Percentiles rank a stretch among this genome's conserved stretches.
Conservation (phyloP, 2,113 vertebrate genomes). For the Mungos mungo region DNA sequence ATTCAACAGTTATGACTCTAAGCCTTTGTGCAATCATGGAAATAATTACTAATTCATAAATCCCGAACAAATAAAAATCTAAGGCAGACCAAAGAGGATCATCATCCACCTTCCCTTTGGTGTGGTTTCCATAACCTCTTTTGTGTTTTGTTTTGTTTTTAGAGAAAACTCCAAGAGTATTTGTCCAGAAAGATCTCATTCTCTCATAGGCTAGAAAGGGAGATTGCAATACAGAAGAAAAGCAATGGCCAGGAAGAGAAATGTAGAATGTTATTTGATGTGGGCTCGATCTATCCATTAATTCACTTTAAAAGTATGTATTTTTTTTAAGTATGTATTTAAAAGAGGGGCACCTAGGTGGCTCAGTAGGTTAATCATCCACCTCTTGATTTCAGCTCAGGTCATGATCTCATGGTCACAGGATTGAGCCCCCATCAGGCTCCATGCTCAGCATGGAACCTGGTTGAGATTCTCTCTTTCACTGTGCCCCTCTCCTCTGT, state of each 20-base stretch:
- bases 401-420: too few relatives aligned
- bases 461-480: too few relatives aligned
- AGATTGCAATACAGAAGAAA: not conserved
- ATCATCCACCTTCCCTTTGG: not conserved
- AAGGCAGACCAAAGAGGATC: not conserved
- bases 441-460: too few relatives aligned
- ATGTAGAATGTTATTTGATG: too few relatives aligned
- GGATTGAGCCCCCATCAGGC: too few relatives aligned
- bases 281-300: not conserved
- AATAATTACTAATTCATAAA: constrained; percentile 66
- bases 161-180: constrained; percentile 15
- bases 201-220: not conserved
- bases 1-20: constrained; percentile 19
- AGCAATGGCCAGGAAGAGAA: not conserved
- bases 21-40: constrained; percentile 64
- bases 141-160: not conserved
- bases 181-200: not conserved
- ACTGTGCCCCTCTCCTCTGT: too few relatives aligned
- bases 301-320: not conserved
- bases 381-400: too few relatives aligned
- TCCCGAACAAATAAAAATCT: constrained; percentile 32
- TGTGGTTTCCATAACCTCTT: not conserved
- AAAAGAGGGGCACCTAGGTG: too few relatives aligned
- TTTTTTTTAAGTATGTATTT: too few relatives aligned
- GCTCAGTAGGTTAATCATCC: too few relatives aligned